Percentiles rank a stretch among this genome's conserved stretches.
phyloP scores from a whole-genome alignment of 2,797 vertebrate species.

The Mormyrus proboscirostris region DNA sequence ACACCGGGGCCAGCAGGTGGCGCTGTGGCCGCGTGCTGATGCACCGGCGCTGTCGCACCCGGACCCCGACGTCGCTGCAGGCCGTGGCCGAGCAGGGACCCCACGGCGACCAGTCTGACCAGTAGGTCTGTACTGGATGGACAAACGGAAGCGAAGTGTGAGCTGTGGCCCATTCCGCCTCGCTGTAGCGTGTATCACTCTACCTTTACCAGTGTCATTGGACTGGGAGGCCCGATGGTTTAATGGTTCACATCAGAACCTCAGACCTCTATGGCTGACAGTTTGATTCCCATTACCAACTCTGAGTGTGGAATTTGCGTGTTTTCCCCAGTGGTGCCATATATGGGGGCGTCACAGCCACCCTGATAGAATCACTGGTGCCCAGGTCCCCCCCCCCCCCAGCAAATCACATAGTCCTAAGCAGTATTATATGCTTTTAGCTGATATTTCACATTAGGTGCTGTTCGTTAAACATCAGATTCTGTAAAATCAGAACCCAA shows the following conservation, averaged over 20 bases:
- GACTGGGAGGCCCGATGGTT: not conserved
- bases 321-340: too few relatives aligned
- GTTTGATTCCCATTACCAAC: not conserved
- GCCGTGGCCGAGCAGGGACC: slow-evolving; percentile 65
- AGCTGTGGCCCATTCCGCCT: not conserved
- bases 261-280: not conserved
- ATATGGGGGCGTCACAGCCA: not conserved
- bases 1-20: slow-evolving; percentile 57
- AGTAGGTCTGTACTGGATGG: slow-evolving; percentile 64
- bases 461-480: too few relatives aligned
- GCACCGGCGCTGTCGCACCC: slow-evolving; percentile 69
- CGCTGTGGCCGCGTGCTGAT: slow-evolving; percentile 52
- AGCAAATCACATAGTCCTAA: not conserved
- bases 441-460: too few relatives aligned
- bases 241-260: not conserved
- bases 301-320: not conserved
- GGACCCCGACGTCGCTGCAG: slow-evolving; percentile 66
- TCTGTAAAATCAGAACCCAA: not conserved
- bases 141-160: slow-evolving; percentile 17
- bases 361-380: not conserved
- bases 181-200: not conserved
- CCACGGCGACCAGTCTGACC: slow-evolving; percentile 77
- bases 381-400: too few relatives aligned
- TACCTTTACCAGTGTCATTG: not conserved
- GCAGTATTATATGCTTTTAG: too few relatives aligned